Conservation (phyloP, 2,113 vertebrate genomes). For the Phalacrocorax brasilianus region DNA sequence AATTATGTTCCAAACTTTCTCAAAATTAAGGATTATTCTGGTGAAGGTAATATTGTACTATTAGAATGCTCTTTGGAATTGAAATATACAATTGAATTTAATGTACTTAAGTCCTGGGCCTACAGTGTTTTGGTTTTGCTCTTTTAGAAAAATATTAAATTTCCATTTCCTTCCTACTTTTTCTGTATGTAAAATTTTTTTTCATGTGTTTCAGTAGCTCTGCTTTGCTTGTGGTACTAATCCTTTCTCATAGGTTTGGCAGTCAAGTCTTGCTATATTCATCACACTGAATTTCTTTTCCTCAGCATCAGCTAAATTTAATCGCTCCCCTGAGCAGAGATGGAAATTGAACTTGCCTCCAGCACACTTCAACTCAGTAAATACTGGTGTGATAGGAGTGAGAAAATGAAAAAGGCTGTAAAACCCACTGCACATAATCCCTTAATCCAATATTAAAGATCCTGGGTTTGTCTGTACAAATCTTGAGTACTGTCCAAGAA, state of each 20-base stretch:
- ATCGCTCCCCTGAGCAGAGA: neutral
- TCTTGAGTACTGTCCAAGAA: neutral
- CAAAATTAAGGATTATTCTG: neutral
- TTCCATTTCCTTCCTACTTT: neutral
- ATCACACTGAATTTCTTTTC: neutral
- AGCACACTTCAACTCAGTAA: constrained; percentile 1
- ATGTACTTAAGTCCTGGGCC: neutral
- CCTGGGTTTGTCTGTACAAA: neutral
- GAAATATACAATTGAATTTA: neutral
- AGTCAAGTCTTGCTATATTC: neutral
- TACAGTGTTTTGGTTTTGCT: neutral
- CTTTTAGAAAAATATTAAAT: neutral
- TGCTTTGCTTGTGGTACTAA: neutral
- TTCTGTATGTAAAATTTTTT: neutral
- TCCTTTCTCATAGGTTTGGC: neutral
- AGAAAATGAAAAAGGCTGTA: constrained; percentile 26
- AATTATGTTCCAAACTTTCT: neutral
- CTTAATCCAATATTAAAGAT: constrained; percentile 35
- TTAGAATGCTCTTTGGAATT: neutral
- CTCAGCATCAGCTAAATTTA: constrained; percentile 2
- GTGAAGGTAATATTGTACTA: neutral
- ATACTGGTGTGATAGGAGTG: neutral
- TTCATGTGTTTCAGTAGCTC: neutral
- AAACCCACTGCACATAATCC: neutral
- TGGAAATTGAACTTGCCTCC: constrained; percentile 36